phyloP scores from a whole-genome alignment of 2,797 vertebrate species.

The Phrynocephalus vlangalii region DNA sequence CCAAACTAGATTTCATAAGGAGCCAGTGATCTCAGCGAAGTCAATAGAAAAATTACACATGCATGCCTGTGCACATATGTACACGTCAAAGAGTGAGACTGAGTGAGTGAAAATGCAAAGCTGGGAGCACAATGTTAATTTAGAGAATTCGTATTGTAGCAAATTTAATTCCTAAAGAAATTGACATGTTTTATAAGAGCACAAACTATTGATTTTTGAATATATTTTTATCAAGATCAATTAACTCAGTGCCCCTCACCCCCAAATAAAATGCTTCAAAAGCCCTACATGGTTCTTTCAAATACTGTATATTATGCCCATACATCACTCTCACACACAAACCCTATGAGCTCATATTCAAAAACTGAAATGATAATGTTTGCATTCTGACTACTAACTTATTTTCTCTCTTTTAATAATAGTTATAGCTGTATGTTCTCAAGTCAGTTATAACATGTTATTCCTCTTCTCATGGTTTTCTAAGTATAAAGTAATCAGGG shows the following conservation, averaged over 20 bases:
- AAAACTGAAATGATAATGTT: neutral
- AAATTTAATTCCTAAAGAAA: constrained; percentile 1
- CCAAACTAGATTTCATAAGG: neutral
- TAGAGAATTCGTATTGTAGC: neutral
- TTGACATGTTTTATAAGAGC: neutral
- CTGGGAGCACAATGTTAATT: neutral
- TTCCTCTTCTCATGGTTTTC: too few relatives aligned
- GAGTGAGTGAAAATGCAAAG: neutral
- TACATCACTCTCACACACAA: neutral
- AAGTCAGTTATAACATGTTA: too few relatives aligned
- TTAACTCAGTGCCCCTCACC: constrained; percentile 18
- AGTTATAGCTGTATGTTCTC: too few relatives aligned
- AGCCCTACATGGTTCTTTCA: neutral
- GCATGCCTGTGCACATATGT: too few relatives aligned
- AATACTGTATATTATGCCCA: neutral
- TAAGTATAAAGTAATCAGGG: too few relatives aligned
- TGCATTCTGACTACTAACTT: neutral
- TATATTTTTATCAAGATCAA: constrained; percentile 1
- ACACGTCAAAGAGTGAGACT: neutral
- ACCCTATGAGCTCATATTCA: neutral
- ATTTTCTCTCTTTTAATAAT: neutral
- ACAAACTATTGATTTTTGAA: neutral
- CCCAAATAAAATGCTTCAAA: neutral
- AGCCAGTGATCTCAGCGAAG: too few relatives aligned
- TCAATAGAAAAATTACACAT: neutral